These are phyloP conservation scores for Belonocnema kinseyi DNA, from an alignment of 1,140 invertebrate species.

Conservation along the genomic window DNA sequence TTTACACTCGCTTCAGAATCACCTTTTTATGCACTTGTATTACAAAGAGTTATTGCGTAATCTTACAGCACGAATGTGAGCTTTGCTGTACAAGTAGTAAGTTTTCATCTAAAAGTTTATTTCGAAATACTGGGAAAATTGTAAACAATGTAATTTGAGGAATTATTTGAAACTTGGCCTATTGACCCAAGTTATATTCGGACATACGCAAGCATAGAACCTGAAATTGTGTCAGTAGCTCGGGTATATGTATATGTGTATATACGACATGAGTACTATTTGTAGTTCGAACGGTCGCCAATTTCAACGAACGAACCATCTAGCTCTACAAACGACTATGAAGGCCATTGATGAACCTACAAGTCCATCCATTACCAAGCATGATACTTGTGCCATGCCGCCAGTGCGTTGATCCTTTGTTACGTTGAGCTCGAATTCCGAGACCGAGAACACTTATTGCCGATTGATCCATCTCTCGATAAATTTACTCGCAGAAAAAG, in stretches of 20 bases:
- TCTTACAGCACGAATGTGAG: too few species aligned
- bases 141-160: not conserved
- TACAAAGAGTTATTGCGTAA: too few species aligned
- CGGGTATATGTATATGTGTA: not conserved
- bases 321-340: conserved; percentile 23
- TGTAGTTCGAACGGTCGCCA: conserved; percentile 8
- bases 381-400: conserved; percentile 6
- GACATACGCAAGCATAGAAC: not conserved
- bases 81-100: too few species aligned
- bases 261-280: not conserved
- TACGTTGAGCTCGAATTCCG: conserved; percentile 9
- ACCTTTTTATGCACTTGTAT: too few species aligned
- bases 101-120: too few species aligned
- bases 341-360: conserved; percentile 23
- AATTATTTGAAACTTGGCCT: not conserved
- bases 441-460: conserved; percentile 20
- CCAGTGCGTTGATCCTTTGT: conserved; percentile 5
- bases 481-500: not conserved
- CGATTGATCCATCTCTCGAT: conserved; percentile 20
- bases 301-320: conserved; percentile 28
- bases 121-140: too few species aligned
- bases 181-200: not conserved
- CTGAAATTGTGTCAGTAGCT: conserved; percentile 21
- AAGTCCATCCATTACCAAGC: conserved; percentile 17
- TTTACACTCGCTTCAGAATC: too few species aligned